A percentile compares a stretch with the other conserved stretches of the same genome.
Evolutionary conservation across 2,113 vertebrate species (phyloP).

Genomic region (Picathartes gymnocephalus): DNA sequence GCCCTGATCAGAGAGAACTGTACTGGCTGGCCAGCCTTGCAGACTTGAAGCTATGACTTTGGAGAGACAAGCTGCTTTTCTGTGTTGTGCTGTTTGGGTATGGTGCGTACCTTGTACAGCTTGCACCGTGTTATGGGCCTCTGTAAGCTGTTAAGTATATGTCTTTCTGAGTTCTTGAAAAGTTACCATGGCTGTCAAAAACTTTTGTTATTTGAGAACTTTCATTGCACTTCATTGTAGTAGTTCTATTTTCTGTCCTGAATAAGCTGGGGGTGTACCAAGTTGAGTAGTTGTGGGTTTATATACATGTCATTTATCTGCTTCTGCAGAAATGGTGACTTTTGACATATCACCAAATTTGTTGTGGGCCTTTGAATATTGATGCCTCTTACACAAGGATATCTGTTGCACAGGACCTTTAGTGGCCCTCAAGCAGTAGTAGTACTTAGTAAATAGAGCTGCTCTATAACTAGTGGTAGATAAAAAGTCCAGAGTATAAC

Average conservation of each 20-base stretch:
- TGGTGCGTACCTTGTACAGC: fast-evolving
- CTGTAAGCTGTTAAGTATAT: background rate
- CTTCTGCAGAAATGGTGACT: background rate
- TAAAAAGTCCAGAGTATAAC: background rate
- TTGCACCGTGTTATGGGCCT: background rate
- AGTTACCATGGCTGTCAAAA: background rate
- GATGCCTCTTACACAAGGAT: background rate
- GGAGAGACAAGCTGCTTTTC: background rate
- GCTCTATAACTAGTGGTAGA: background rate
- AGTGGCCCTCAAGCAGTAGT: background rate
- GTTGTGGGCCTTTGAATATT: background rate
- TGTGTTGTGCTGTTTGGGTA: background rate
- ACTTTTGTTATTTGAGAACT: background rate
- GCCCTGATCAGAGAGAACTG: background rate
- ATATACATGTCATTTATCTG: background rate
- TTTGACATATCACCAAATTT: background rate
- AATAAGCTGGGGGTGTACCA: background rate
- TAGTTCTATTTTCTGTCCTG: background rate
- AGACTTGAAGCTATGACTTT: background rate
- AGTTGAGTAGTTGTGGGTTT: background rate
- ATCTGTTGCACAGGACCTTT: background rate
- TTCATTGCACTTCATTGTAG: background rate
- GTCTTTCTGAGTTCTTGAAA: background rate
- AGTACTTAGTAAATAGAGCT: background rate
- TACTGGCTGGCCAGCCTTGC: background rate